Evolutionary conservation across 1,140 invertebrate species (phyloP), one percentile per base, ranked within the genome.

Genomic region (Homarus americanus): DNA sequence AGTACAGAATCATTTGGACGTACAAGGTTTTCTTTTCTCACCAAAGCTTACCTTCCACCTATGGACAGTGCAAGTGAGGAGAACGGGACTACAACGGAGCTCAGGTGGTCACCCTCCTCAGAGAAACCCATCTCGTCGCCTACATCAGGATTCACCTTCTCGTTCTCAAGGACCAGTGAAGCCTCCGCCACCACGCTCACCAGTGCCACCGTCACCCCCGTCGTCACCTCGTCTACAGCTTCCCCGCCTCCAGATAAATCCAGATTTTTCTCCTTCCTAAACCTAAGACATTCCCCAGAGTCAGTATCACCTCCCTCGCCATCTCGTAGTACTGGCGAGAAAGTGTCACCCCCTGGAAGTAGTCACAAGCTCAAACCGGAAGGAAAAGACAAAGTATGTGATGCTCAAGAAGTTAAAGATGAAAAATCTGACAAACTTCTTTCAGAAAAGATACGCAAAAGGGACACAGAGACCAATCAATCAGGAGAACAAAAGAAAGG

Each of bases 1-100:
- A 76, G 36, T 63, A 44, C n/a, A 76, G 79, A 83, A 34, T 82
- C 84, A 66, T 92, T 91, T 79, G 69, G 82, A 40, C 88, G 82
- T 63, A 92, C 92, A 41, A 88, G 89, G 69, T 92, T 92, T 58
- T 92, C 92, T 85, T 92, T 91, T 82, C 82, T 92, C 28, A 92
- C 92, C n/a, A 91, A 91, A 89, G 85, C 83, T 84, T 92, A 92
- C 90, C 80, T 92, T 34, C 92, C 92, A n/a, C 75, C 69, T 41
- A 34, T 66, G 63, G 80, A 84, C 41, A 58, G 53, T 72, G 69
- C 89, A 49, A 76, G 12, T 40, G 82, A 85, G 89, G 73, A 83
- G 34, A 63, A 72, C 66, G 69, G 24, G 41, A 34, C 69, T 28
- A 69, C 82, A 34, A 63, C 53, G 53, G 83, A 41, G 72, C 44